These are phyloP conservation scores for Chaenogobius annularis DNA, from an alignment of 2,113 vertebrate genomes.

Conservation along the genomic window DNA sequence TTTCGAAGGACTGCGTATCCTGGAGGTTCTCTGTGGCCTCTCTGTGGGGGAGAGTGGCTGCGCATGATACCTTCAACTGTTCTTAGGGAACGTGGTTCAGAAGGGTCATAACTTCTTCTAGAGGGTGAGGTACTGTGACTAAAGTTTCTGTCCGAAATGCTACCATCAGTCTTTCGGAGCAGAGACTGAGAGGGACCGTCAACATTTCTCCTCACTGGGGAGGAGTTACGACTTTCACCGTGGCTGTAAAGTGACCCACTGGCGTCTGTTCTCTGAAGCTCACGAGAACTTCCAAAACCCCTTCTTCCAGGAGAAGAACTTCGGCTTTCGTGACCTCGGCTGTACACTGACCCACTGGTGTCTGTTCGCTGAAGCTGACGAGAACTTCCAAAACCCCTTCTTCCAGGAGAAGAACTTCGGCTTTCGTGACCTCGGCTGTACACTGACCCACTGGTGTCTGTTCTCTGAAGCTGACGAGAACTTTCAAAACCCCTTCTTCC, in stretches of 20 bases:
- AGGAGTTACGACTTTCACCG: conserved; percentile 54
- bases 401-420: conserved; percentile 49
- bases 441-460: conserved; percentile 28
- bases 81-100: conserved; percentile 30
- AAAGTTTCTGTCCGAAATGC: conserved; percentile 22
- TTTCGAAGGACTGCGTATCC: conserved; percentile 61
- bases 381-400: conserved; percentile 40
- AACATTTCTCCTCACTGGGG: conserved; percentile 61
- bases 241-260: conserved; percentile 27
- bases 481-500: conserved; percentile 50
- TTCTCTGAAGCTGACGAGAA: conserved; percentile 41
- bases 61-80: conserved; percentile 43
- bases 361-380: conserved; percentile 48
- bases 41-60: conserved; percentile 50
- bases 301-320: conserved; percentile 54
- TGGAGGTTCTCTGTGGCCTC: conserved; percentile 36
- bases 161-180: conserved; percentile 50
- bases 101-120: conserved; percentile 37
- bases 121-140: conserved; percentile 38
- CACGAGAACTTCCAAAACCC: conserved; percentile 35
- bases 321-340: conserved; percentile 33
- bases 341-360: conserved; percentile 22
- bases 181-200: conserved; percentile 54
- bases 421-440: conserved; percentile 38
- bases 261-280: conserved; percentile 46